Percentiles rank a stretch among this genome's conserved stretches.
Evolutionary conservation across 30 jellyfish, hydroid and myxozoan species (phyloP).

Genomic region (Aurelia aurita complex sp. Pacific): DNA sequence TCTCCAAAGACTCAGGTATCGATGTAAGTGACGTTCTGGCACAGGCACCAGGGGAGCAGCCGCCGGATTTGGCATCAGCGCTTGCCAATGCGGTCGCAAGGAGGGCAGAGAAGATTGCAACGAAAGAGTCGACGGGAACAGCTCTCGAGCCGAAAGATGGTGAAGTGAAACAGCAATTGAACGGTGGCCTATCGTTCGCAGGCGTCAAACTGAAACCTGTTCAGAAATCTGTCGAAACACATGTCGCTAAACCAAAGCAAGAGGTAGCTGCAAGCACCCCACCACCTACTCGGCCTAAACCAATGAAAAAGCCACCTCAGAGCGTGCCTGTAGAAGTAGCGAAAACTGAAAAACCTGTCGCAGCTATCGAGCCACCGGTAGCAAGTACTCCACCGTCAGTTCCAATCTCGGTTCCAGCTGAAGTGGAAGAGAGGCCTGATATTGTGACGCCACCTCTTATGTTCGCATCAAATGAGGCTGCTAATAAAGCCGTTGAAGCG

Average conservation of each 20-base stretch:
- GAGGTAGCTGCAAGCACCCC: slow-evolving; percentile 23
- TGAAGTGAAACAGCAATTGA: neutral
- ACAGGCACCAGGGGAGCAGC: slow-evolving; percentile 68
- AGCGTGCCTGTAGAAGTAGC: neutral
- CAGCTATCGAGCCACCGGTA: neutral
- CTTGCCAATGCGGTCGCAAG: slow-evolving; percentile 92
- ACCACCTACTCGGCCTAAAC: slow-evolving; percentile 92
- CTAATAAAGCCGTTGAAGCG: neutral
- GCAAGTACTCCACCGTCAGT: neutral
- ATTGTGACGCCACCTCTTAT: slow-evolving; percentile 52
- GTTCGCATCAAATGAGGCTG: slow-evolving; percentile 17
- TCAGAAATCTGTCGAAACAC: neutral
- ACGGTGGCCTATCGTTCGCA: neutral
- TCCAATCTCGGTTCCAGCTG: neutral
- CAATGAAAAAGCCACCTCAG: slow-evolving; percentile 11
- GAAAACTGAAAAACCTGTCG: neutral
- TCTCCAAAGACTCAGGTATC: slow-evolving; percentile 89
- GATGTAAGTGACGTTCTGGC: slow-evolving; percentile 58
- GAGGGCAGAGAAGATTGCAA: slow-evolving; percentile 84
- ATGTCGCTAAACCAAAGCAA: neutral
- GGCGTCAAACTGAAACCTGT: slow-evolving; percentile 23
- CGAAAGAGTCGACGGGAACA: slow-evolving; percentile 42
- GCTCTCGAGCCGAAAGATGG: slow-evolving; percentile 3
- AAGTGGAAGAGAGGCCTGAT: neutral
- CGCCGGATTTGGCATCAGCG: slow-evolving; percentile 85